Percentiles rank a stretch among this genome's conserved stretches.
These are phyloP conservation scores for Stichopus chloronotus DNA, from an alignment of 35 echinoderm and acorn worm species.

Conservation along the genomic window DNA sequence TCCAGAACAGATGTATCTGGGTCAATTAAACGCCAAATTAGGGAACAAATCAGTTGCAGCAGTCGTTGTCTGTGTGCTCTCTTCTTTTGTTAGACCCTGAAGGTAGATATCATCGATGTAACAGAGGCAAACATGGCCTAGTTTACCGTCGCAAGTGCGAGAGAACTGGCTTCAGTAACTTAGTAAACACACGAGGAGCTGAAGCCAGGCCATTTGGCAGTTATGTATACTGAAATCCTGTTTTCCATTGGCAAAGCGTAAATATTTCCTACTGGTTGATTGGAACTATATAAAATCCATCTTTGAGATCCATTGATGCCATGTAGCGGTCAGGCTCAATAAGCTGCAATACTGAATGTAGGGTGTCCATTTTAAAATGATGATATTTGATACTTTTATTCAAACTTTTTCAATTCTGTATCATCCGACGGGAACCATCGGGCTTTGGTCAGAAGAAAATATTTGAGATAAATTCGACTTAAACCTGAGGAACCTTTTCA, in stretches of 20 bases:
- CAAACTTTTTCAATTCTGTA: neutral
- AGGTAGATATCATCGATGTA: constrained; percentile 49
- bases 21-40: constrained; percentile 27
- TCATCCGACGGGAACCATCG: constrained; percentile 4
- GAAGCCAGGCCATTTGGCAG: constrained; percentile 61
- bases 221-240: constrained; percentile 63
- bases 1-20: constrained; percentile 7
- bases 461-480: constrained; percentile 36
- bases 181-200: constrained; percentile 61
- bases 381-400: constrained; percentile 47
- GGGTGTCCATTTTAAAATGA: constrained; percentile 49
- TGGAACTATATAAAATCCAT: constrained; percentile 38
- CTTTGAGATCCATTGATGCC: constrained; percentile 36
- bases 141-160: constrained; percentile 19
- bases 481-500: constrained; percentile 10
- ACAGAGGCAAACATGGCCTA: neutral
- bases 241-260: neutral
- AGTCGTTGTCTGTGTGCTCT: neutral
- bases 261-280: neutral
- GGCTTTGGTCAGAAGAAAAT: constrained; percentile 44
- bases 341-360: constrained; percentile 14
- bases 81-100: constrained; percentile 28
- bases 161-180: constrained; percentile 65
- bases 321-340: constrained; percentile 20
- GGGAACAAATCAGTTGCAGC: neutral